These are phyloP conservation scores for Halcyon chelicuti DNA, from an alignment of 2,797 vertebrate species.

Conservation along the genomic window DNA sequence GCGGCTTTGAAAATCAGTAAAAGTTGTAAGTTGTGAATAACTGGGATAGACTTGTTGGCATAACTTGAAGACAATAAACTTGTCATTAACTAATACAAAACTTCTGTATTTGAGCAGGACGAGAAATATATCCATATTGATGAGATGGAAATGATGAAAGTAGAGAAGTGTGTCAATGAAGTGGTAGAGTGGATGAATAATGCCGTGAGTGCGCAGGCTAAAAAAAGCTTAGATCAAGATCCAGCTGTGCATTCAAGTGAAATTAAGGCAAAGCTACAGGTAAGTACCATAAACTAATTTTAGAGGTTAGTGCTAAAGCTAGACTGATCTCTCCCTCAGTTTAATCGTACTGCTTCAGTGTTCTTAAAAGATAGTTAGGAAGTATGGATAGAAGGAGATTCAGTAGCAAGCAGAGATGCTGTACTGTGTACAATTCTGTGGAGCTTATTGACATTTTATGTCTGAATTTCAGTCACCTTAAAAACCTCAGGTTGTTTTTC, in stretches of 20 bases:
- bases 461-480: not conserved
- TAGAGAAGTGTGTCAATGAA: conserved; percentile 82
- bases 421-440: not conserved
- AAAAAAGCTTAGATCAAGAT: conserved; percentile 80
- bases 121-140: conserved; percentile 85
- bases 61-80: not conserved
- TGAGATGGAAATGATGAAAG: conserved; percentile 84
- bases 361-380: not conserved
- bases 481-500: not conserved
- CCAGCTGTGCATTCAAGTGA: conserved; percentile 77
- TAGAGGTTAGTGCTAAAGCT: not conserved
- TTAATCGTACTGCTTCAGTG: not conserved
- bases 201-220: conserved; percentile 79
- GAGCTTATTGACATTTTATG: not conserved
- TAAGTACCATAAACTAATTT: conserved; percentile 17
- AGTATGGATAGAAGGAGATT: not conserved
- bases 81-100: not conserved
- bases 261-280: conserved; percentile 82
- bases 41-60: not conserved
- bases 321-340: not conserved
- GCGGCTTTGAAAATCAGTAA: not conserved
- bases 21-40: not conserved
- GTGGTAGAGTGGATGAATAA: conserved; percentile 84
- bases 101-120: conserved; percentile 68
- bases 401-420: not conserved